Evolutionary conservation across 30 jellyfish, hydroid and myxozoan genomes (phyloP).

Genomic region (Haliclystus octoradiatus): DNA sequence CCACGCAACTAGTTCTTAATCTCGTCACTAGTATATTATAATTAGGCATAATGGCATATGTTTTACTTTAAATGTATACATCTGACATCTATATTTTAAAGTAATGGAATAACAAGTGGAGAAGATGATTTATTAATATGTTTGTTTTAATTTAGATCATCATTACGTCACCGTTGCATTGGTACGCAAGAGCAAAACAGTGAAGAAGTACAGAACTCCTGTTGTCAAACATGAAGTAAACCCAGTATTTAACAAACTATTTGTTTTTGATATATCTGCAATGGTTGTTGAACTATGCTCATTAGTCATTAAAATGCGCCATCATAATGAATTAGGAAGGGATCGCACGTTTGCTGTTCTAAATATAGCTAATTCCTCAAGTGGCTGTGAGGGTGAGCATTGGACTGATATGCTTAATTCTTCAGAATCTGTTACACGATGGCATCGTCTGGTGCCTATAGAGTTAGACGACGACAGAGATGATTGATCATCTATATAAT

Average conservation of each 20-base stretch:
- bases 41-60: too few species aligned
- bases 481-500: neutral
- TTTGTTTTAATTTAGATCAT: conserved; percentile 45
- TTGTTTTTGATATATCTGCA: conserved; percentile 56
- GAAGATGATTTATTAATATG: neutral
- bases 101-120: too few species aligned
- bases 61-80: too few species aligned
- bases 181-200: conserved; percentile 55
- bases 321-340: conserved; percentile 71
- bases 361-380: conserved; percentile 73
- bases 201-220: conserved; percentile 77
- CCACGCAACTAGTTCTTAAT: too few species aligned
- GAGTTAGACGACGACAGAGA: conserved; percentile 71
- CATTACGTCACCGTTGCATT: conserved; percentile 78
- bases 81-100: too few species aligned
- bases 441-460: conserved; percentile 95
- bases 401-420: conserved; percentile 94
- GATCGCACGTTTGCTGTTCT: conserved; percentile 93
- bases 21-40: too few species aligned
- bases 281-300: conserved; percentile 58
- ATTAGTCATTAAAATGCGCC: conserved; percentile 75
- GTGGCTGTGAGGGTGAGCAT: conserved; percentile 86
- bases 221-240: conserved; percentile 94
- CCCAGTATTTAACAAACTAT: conserved; percentile 77
- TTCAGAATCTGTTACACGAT: conserved; percentile 69